Conservation (phyloP, 2,888 invertebrate genomes). For the Orthonychiurus folsomi region DNA sequence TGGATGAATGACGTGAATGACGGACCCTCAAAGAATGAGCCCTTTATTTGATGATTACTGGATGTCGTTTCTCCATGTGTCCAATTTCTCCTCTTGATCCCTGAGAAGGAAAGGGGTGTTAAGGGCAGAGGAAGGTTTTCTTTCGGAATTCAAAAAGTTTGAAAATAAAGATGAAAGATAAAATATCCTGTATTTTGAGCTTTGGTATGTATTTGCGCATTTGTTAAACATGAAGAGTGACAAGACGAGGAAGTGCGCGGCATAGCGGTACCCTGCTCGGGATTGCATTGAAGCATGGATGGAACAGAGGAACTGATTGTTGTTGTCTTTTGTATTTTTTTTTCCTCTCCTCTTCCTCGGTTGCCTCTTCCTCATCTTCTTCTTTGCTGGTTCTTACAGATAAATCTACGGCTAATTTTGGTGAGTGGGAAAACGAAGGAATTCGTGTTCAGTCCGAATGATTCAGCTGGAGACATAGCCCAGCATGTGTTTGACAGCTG, state of each 20-base stretch:
- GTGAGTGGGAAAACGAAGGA: constrained; percentile 99
- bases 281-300: not conserved
- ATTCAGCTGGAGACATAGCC: constrained; percentile 97
- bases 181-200: not conserved
- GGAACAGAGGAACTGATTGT: constrained; percentile 1
- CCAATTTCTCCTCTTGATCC: not conserved
- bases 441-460: constrained; percentile 92
- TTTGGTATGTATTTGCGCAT: not conserved
- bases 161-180: not conserved
- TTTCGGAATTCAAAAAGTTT: not conserved
- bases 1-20: not conserved
- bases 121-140: not conserved
- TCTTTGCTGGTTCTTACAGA: constrained; percentile 60
- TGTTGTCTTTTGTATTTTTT: not conserved
- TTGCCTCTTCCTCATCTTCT: no score
- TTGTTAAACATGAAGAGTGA: not conserved
- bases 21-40: not conserved
- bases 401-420: constrained; percentile 94
- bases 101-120: not conserved
- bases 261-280: not conserved
- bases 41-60: no score
- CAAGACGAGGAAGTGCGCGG: not conserved
- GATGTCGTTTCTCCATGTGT: not conserved
- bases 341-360: not conserved
- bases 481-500: constrained; percentile 98